Evolutionary conservation across 2,113 vertebrate species (phyloP).

Genomic region (Choloepus hoffmanni): DNA sequence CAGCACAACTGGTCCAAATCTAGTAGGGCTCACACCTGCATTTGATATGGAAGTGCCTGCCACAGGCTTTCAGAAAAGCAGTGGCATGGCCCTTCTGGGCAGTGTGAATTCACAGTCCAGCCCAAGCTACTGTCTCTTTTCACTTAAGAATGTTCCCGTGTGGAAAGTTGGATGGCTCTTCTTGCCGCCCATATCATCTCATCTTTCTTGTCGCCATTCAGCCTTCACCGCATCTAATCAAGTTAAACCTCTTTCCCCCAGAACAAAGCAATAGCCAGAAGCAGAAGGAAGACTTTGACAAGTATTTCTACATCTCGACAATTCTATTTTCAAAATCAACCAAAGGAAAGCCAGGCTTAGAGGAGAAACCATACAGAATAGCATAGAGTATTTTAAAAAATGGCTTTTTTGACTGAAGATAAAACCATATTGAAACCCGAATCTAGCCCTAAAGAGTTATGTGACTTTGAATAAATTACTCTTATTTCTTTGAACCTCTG

Average conservation of each 20-base stretch:
- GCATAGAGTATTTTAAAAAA: background rate
- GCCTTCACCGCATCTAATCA: background rate
- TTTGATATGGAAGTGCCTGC: background rate
- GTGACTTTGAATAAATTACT: background rate
- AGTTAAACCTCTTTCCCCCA: background rate
- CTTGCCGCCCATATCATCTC: background rate
- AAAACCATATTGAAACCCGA: background rate
- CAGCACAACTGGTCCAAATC: background rate
- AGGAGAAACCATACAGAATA: background rate
- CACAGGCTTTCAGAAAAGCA: background rate
- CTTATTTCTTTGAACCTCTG: background rate
- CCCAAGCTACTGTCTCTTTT: background rate
- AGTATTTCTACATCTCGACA: background rate
- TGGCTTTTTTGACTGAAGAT: background rate
- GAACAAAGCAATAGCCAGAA: conserved; percentile 1
- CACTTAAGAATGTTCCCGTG: background rate
- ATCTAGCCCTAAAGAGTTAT: background rate
- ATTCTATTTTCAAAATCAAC: background rate
- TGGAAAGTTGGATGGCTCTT: background rate
- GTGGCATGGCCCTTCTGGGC: rapidly evolving
- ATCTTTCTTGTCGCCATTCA: background rate
- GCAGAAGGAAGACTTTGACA: background rate
- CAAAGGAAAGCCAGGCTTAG: background rate
- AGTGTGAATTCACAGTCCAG: background rate
- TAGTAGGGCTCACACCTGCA: background rate